Evolutionary conservation across 2,797 vertebrate genomes (phyloP).

Genomic region (Takifugu ocellatus): DNA sequence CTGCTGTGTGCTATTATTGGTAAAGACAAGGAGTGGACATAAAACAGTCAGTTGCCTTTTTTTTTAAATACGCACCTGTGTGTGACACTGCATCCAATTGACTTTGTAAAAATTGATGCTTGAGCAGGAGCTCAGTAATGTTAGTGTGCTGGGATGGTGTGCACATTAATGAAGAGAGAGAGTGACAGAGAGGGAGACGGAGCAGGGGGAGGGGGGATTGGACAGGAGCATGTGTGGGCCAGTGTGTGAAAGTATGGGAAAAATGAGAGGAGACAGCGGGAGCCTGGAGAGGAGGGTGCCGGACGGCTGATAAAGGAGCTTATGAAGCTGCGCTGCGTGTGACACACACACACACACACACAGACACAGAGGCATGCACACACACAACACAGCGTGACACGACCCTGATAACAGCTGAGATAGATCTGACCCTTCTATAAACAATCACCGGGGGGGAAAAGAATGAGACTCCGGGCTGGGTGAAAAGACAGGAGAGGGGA

Average conservation of each 20-base stretch:
- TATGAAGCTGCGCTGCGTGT: conserved; percentile 53
- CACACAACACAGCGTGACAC: conserved; percentile 46
- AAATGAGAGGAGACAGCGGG: conserved; percentile 60
- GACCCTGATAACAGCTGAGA: conserved; percentile 66
- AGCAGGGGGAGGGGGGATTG: neutral
- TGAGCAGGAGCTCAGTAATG: conserved; percentile 5
- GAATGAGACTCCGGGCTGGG: neutral
- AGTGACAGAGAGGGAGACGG: neutral
- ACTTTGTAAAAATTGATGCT: conserved; percentile 38
- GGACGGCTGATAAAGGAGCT: conserved; percentile 57
- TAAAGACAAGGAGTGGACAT: conserved; percentile 35
- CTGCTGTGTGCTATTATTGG: conserved; percentile 59
- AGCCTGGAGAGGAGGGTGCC: conserved; percentile 41
- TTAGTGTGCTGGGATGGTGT: neutral
- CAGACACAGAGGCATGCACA: conserved; percentile 26
- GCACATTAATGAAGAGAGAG: neutral
- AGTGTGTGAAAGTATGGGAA: conserved; percentile 57
- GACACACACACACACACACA: conserved; percentile 35
- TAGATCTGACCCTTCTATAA: conserved; percentile 62
- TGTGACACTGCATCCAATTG: conserved; percentile 5
- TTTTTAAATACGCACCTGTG: conserved; percentile 41
- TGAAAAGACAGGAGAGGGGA: conserved; percentile 30
- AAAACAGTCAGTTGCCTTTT: conserved; percentile 18
- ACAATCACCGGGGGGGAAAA: conserved; percentile 26
- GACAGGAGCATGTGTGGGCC: conserved; percentile 28